A percentile compares a stretch with the other conserved stretches of the same genome.
Conservation (phyloP, 2,888 invertebrate species). For the Nycteola revayana region DNA sequence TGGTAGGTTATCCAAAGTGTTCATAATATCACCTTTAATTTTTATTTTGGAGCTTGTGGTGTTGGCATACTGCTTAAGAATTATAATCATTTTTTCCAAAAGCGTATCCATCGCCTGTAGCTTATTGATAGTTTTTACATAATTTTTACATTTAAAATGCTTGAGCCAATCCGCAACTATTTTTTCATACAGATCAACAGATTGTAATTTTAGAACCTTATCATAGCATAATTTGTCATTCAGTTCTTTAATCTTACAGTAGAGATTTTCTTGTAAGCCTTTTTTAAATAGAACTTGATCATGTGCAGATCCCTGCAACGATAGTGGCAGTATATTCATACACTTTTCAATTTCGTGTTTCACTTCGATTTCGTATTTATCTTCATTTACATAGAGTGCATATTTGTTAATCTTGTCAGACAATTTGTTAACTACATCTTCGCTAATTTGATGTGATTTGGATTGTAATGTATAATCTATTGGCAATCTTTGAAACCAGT, state of each 20-base stretch:
- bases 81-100: conserved; percentile 12
- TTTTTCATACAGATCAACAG: conserved; percentile 6
- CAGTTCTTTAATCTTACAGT: conserved; percentile 32
- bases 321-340: conserved; percentile 40
- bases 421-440: conserved; percentile 38
- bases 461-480: conserved; percentile 25
- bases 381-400: conserved; percentile 11
- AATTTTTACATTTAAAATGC: conserved; percentile 7
- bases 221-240: conserved; percentile 28
- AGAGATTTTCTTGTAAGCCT: conserved; percentile 36
- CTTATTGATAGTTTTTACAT: conserved; percentile 3
- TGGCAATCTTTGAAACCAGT: conserved; percentile 47
- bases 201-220: not conserved
- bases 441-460: conserved; percentile 34
- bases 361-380: conserved; percentile 32
- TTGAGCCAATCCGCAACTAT: conserved; percentile 22
- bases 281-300: conserved; percentile 32
- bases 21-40: conserved; percentile 38
- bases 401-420: conserved; percentile 39
- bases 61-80: conserved; percentile 15
- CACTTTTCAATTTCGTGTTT: conserved; percentile 39
- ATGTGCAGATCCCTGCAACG: conserved; percentile 34
- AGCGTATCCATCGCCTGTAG: conserved; percentile 7
- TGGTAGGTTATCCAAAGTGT: conserved; percentile 33
- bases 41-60: conserved; percentile 29